A percentile compares a stretch with the other conserved stretches of the same genome.
Evolutionary conservation across 2,113 vertebrate genomes (phyloP).

Genomic region (Python bivittatus): DNA sequence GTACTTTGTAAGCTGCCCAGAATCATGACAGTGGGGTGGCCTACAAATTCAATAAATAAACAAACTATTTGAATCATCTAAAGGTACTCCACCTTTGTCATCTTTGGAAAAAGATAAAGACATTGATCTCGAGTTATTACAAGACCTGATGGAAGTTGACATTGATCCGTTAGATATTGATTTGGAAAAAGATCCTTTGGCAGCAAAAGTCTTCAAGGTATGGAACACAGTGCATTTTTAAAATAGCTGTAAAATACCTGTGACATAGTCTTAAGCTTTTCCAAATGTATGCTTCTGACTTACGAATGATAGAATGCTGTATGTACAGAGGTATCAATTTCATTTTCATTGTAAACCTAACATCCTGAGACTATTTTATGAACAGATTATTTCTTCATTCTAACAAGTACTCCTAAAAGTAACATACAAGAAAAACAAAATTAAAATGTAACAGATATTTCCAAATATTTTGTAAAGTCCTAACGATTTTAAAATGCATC

Average conservation of each 20-base stretch:
- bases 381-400: not conserved
- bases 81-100: slow-evolving; percentile 94
- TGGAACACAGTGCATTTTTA: slow-evolving; percentile 41
- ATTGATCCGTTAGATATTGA: slow-evolving; percentile 99
- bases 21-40: not conserved
- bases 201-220: slow-evolving; percentile 99
- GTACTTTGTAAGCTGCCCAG: not conserved
- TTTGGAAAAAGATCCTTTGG: slow-evolving; percentile 99
- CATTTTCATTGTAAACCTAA: not conserved
- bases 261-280: not conserved
- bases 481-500: not conserved
- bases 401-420: not conserved
- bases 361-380: not conserved
- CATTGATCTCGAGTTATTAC: slow-evolving; percentile 98
- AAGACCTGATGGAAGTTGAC: slow-evolving; percentile 99
- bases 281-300: not conserved
- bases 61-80: slow-evolving; percentile 69
- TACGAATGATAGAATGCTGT: not conserved
- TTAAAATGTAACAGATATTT: not conserved
- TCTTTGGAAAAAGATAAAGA: slow-evolving; percentile 99
- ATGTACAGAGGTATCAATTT: not conserved
- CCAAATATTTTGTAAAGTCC: not conserved
- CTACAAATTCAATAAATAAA: not conserved
- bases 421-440: not conserved
- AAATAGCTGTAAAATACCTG: not conserved